Percentiles rank a stretch among this genome's conserved stretches.
Conservation (phyloP, 1,140 invertebrate genomes). For the Liolophura sinensis region DNA sequence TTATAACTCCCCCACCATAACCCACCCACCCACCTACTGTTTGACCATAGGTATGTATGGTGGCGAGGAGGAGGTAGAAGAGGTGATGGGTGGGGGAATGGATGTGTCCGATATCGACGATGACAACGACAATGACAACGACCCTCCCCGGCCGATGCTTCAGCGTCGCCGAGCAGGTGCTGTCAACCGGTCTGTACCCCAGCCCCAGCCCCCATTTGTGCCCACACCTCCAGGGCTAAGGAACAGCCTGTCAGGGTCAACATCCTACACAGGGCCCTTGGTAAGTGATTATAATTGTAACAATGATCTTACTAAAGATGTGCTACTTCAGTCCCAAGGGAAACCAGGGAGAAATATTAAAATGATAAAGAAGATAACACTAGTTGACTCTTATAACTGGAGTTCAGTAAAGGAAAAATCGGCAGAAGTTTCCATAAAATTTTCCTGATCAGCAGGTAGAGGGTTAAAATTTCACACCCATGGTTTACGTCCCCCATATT, state of each 20-base stretch:
- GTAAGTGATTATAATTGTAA: conserved; percentile 13
- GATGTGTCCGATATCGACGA: conserved; percentile 54
- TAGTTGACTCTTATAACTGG: too few species aligned
- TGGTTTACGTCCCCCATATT: too few species aligned
- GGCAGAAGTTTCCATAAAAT: too few species aligned
- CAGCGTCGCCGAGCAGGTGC: not conserved
- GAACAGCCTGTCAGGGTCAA: conserved; percentile 4
- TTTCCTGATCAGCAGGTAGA: too few species aligned
- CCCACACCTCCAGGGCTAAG: conserved; percentile 6
- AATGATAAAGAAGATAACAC: too few species aligned
- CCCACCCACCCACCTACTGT: not conserved
- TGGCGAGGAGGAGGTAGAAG: conserved; percentile 41
- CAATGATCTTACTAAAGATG: conserved; percentile 11
- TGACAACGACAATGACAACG: conserved; percentile 18
- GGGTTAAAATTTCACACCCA: too few species aligned
- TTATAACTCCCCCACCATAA: too few species aligned
- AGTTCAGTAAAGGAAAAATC: too few species aligned
- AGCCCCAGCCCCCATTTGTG: not conserved
- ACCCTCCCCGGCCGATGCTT: not conserved
- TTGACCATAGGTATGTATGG: conserved; percentile 13
- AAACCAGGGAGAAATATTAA: conserved; percentile 18
- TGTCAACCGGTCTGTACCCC: not conserved
- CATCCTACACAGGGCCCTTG: not conserved
- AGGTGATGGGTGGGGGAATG: conserved; percentile 52
- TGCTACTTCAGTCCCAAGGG: conserved; percentile 14